A percentile compares a stretch with the other conserved stretches of the same genome.
phyloP scores from a whole-genome alignment of 2,797 vertebrate species.

The Eleutherodactylus coqui region DNA sequence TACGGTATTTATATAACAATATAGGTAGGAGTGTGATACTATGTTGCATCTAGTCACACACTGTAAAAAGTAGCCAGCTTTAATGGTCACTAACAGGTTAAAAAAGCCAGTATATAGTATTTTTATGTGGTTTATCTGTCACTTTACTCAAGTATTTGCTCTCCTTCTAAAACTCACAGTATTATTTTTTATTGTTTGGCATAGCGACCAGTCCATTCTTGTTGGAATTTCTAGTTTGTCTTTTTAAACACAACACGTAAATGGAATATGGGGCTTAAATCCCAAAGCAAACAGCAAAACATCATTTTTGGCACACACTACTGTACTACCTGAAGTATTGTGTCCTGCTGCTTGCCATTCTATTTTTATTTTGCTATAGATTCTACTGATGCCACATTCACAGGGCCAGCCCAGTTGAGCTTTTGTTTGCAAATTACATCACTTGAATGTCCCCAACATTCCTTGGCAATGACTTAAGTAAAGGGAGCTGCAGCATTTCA shows the following conservation, averaged over 20 bases:
- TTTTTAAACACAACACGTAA: slow-evolving; percentile 30
- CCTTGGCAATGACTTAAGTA: slow-evolving; percentile 34
- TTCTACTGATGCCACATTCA: slow-evolving; percentile 33
- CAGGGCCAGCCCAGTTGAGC: slow-evolving; percentile 20
- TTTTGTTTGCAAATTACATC: slow-evolving; percentile 53
- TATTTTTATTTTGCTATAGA: slow-evolving; percentile 22
- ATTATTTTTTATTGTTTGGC: slow-evolving; percentile 30
- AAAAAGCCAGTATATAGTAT: neutral
- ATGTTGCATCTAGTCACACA: too few relatives aligned
- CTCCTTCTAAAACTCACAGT: neutral
- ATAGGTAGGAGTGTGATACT: too few relatives aligned
- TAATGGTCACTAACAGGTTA: neutral
- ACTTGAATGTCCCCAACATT: slow-evolving; percentile 54
- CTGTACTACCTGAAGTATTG: slow-evolving; percentile 14
- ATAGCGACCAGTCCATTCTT: slow-evolving; percentile 29
- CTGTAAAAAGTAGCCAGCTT: too few relatives aligned
- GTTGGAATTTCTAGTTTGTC: slow-evolving; percentile 40
- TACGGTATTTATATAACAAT: too few relatives aligned
- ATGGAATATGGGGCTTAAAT: slow-evolving; percentile 28
- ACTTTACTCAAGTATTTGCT: slow-evolving; percentile 10
- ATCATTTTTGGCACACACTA: slow-evolving; percentile 38
- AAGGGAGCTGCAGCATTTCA: neutral
- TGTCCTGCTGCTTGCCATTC: slow-evolving; percentile 38
- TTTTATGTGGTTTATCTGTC: neutral
- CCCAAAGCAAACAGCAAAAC: slow-evolving; percentile 45